Percentiles rank a stretch among this genome's conserved stretches.
Evolutionary conservation across 1,140 invertebrate genomes (phyloP).

Genomic region (Orussus abietinus): DNA sequence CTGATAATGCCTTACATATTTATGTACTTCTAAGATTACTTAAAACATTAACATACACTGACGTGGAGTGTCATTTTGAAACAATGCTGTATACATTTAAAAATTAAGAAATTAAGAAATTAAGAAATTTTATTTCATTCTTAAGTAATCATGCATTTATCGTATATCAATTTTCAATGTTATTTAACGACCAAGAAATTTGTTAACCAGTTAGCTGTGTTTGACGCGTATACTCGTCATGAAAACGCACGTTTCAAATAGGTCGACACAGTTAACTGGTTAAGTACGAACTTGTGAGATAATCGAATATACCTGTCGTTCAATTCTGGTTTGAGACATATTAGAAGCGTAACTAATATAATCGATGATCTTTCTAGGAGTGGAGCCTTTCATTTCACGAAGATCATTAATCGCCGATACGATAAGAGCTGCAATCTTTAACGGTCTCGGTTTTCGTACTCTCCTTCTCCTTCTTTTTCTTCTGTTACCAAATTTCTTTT

Average conservation of each 20-base stretch:
- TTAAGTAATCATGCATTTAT: neutral
- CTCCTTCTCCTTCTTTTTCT: constrained; percentile 10
- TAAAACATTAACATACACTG: too few species aligned
- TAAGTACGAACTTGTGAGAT: constrained; percentile 31
- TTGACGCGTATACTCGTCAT: too few species aligned
- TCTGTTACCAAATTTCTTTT: neutral
- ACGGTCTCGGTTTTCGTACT: constrained; percentile 17
- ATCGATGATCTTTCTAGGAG: constrained; percentile 32
- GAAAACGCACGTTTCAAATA: too few species aligned
- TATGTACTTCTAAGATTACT: too few species aligned
- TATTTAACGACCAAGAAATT: neutral
- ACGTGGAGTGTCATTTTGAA: too few species aligned
- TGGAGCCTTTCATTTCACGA: constrained; percentile 32
- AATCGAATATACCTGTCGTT: constrained; percentile 33
- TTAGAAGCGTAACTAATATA: constrained; percentile 34
- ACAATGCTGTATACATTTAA: too few species aligned
- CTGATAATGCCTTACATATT: too few species aligned
- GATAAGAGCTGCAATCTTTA: constrained; percentile 37
- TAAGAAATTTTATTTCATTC: too few species aligned
- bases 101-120: too few species aligned
- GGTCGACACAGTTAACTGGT: too few species aligned
- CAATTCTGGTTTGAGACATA: constrained; percentile 24
- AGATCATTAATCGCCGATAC: constrained; percentile 38
- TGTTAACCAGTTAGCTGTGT: too few species aligned
- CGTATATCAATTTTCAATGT: too few species aligned